Evolutionary conservation across 2,113 vertebrate genomes (phyloP).

Genomic region (Argyrosomus japonicus): DNA sequence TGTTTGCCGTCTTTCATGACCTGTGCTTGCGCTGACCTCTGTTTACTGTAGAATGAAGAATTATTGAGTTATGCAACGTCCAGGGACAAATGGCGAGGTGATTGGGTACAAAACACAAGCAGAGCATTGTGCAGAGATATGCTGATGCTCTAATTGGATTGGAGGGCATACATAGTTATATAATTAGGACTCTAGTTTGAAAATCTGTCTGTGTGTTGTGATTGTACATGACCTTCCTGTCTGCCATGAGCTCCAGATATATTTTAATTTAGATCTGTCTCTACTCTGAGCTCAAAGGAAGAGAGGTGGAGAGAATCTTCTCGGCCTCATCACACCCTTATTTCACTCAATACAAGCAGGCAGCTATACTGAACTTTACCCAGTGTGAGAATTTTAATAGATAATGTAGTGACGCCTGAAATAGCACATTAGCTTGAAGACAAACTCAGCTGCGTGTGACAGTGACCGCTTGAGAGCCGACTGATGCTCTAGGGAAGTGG

Average conservation of each 20-base stretch:
- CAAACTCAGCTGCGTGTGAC: constrained; percentile 33
- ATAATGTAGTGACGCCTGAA: constrained; percentile 47
- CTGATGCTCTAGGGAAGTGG: constrained; percentile 11
- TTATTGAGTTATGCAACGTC: background rate
- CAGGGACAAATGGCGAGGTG: background rate
- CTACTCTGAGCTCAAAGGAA: background rate
- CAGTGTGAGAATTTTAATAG: constrained; percentile 49
- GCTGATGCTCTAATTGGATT: constrained; percentile 13
- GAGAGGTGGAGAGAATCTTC: background rate
- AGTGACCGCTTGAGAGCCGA: constrained; percentile 14
- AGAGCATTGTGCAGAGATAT: background rate
- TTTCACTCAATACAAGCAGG: constrained; percentile 28
- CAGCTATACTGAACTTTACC: constrained; percentile 16
- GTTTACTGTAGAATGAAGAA: background rate
- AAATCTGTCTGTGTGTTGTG: background rate
- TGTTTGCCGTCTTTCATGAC: background rate
- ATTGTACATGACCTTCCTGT: background rate
- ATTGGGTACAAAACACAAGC: background rate
- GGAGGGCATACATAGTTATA: background rate
- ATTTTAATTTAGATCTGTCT: constrained; percentile 8
- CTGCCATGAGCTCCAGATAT: background rate
- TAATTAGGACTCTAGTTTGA: constrained; percentile 8
- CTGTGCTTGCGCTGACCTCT: background rate
- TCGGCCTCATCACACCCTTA: constrained; percentile 29
- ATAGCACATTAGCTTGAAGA: constrained; percentile 39